Conservation (phyloP, 1,140 invertebrate genomes). For the Babylonia areolata region DNA sequence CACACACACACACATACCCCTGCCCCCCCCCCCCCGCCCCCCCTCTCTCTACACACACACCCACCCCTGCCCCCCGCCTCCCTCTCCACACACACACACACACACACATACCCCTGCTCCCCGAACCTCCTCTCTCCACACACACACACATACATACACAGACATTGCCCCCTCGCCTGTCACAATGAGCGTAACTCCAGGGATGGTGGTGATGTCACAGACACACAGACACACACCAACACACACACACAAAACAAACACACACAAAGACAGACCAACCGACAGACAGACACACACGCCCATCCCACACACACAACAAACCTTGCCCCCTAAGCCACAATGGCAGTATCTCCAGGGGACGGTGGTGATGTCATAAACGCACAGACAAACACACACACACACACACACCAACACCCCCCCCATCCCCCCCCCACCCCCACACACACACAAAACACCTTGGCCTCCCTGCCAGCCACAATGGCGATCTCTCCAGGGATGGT, state of each 20-base stretch:
- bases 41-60: background rate
- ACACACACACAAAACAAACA: background rate
- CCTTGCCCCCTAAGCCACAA: slow-evolving; percentile 61
- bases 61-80: too few relatives aligned
- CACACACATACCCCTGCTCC: background rate
- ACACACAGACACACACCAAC: background rate
- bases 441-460: slow-evolving; percentile 26
- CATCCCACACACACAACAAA: slow-evolving; percentile 19
- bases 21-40: too few relatives aligned
- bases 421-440: background rate
- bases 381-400: too few relatives aligned
- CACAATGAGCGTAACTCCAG: slow-evolving; percentile 51
- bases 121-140: background rate
- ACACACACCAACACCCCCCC: background rate
- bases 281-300: slow-evolving; percentile 13
- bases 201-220: slow-evolving; percentile 61
- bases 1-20: too few relatives aligned
- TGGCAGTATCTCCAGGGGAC: slow-evolving; percentile 60
- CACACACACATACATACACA: slow-evolving; percentile 2
- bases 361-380: background rate
- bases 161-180: background rate
- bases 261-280: slow-evolving; percentile 74
- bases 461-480: slow-evolving; percentile 73
- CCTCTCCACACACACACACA: background rate
- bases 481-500: slow-evolving; percentile 69